These are phyloP conservation scores for Epizoanthus rinbou DNA, from an alignment of 92 coral and sea anemone genomes.

Conservation along the genomic window DNA sequence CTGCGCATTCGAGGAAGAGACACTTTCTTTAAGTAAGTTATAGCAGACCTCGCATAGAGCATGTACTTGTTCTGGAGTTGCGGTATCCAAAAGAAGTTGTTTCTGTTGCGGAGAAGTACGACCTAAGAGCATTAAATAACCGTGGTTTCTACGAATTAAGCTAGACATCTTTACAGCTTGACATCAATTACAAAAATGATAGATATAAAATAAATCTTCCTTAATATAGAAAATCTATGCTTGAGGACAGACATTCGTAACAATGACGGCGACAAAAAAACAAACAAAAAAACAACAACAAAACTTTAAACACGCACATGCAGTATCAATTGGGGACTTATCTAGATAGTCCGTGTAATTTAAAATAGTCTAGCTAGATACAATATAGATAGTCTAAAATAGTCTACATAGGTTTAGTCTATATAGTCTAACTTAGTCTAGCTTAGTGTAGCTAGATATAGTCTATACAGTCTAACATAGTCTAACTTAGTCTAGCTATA, in stretches of 20 bases:
- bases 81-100: background rate
- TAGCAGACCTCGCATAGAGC: conserved; percentile 10
- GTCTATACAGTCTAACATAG: background rate
- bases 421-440: conserved; percentile 2
- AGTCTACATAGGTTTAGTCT: background rate
- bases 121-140: background rate
- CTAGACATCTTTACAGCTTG: conserved; percentile 4
- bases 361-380: background rate
- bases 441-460: background rate
- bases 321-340: background rate
- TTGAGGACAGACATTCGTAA: conserved; percentile 11
- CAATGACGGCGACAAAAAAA: background rate
- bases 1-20: background rate
- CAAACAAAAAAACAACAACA: background rate
- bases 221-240: conserved; percentile 6
- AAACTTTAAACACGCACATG: too few species aligned
- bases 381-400: background rate
- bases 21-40: background rate
- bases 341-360: background rate
- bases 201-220: conserved; percentile 3
- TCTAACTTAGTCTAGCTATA: background rate
- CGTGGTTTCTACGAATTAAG: background rate
- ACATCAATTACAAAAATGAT: background rate
- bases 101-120: background rate
- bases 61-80: conserved; percentile 6